phyloP scores from a whole-genome alignment of 2,888 invertebrate genomes.

The Unio delphinus region DNA sequence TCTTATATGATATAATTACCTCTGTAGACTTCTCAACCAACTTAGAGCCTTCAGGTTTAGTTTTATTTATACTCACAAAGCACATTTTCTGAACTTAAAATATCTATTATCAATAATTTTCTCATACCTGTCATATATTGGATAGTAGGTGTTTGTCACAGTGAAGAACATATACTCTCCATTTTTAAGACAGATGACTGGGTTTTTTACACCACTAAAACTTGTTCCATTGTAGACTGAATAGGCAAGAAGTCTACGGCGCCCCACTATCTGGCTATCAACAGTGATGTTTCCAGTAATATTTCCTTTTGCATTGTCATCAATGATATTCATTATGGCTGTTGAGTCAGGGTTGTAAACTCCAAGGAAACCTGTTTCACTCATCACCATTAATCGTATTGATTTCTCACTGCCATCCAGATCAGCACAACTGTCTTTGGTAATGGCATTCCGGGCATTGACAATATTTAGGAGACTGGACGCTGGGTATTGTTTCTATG shows the following conservation, averaged over 20 bases:
- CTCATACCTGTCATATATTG: constrained; percentile 67
- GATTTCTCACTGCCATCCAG: constrained; percentile 34
- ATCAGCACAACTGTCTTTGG: constrained; percentile 47
- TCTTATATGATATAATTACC: too few species aligned
- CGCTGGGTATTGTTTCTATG: constrained; percentile 54
- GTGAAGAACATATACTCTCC: constrained; percentile 64
- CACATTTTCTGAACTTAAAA: neutral
- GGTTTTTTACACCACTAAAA: constrained; percentile 63
- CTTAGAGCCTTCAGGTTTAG: neutral
- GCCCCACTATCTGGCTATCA: constrained; percentile 35
- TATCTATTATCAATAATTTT: neutral
- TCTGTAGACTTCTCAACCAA: too few species aligned
- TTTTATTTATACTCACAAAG: neutral
- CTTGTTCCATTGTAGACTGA: constrained; percentile 44
- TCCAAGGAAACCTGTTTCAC: constrained; percentile 58
- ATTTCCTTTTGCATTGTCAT: constrained; percentile 55
- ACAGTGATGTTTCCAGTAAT: constrained; percentile 49
- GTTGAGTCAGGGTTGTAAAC: constrained; percentile 57
- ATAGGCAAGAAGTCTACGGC: constrained; percentile 58
- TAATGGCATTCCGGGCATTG: constrained; percentile 55
- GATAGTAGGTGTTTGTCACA: constrained; percentile 61
- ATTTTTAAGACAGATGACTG: constrained; percentile 60
- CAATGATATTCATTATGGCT: constrained; percentile 37
- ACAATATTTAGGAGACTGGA: constrained; percentile 47
- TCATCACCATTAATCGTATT: constrained; percentile 47